Evolutionary conservation across 2,888 invertebrate genomes (phyloP).

Genomic region (Crepidodera aurea): DNA sequence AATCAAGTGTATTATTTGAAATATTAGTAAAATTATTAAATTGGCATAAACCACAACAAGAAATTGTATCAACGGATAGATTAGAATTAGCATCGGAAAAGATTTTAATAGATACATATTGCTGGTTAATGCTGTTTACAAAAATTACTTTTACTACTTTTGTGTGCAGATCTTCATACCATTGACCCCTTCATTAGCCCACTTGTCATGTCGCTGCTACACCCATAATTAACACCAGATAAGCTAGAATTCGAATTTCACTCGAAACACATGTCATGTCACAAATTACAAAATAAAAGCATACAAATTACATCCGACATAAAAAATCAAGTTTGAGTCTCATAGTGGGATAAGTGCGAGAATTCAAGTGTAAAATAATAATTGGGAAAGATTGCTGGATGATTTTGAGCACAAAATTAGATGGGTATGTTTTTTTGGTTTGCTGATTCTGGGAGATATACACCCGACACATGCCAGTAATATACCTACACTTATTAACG

Average conservation of each 20-base stretch:
- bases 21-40: too few species aligned
- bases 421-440: slow-evolving; percentile 17
- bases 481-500: too few species aligned
- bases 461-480: slow-evolving; percentile 4
- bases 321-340: slow-evolving; percentile 31
- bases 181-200: too few species aligned
- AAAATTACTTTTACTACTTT: too few species aligned
- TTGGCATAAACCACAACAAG: too few species aligned
- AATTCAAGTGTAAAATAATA: slow-evolving; percentile 44
- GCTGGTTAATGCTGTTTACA: too few species aligned
- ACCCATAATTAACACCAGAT: slow-evolving; percentile 38
- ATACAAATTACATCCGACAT: slow-evolving; percentile 41
- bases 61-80: too few species aligned
- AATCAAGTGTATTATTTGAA: too few species aligned
- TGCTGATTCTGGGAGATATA: slow-evolving; percentile 17
- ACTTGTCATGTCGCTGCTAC: background rate
- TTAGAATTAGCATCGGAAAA: too few species aligned
- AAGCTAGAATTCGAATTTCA: slow-evolving; percentile 28
- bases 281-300: slow-evolving; percentile 38
- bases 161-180: too few species aligned
- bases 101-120: too few species aligned
- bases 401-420: slow-evolving; percentile 39
- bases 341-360: slow-evolving; percentile 37
- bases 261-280: slow-evolving; percentile 33
- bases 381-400: slow-evolving; percentile 37